A percentile compares a stretch with the other conserved stretches of the same genome.
These are phyloP conservation scores for Ptychobarbus kaznakovi DNA, from an alignment of 2,797 vertebrate species.

Conservation along the genomic window DNA sequence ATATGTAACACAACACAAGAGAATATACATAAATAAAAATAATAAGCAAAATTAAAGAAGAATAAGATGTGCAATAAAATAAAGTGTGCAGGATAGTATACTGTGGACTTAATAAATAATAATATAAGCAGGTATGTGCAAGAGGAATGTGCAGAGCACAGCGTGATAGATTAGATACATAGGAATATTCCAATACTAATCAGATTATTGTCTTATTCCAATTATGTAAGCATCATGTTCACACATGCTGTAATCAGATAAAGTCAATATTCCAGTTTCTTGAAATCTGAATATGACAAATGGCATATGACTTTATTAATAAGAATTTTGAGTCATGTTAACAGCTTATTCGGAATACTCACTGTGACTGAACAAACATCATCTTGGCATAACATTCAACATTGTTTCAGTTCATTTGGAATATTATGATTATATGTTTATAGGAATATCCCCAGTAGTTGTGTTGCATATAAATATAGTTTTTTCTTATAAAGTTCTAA, in stretches of 20 bases:
- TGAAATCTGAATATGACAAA: background rate
- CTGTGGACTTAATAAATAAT: too few relatives aligned
- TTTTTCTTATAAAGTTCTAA: background rate
- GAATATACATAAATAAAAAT: too few relatives aligned
- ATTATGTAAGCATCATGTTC: background rate
- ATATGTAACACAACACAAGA: too few relatives aligned
- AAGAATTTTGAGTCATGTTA: background rate
- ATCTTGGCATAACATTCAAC: background rate
- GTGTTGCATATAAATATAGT: too few relatives aligned
- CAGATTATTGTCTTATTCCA: background rate
- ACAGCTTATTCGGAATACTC: background rate
- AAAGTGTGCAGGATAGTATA: too few relatives aligned
- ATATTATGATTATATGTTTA: background rate
- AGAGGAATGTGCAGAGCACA: background rate
- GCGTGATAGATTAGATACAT: background rate
- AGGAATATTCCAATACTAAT: background rate
- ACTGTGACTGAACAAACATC: background rate
- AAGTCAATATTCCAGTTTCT: slow-evolving; percentile 4
- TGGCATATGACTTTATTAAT: background rate
- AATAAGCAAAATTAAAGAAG: too few relatives aligned
- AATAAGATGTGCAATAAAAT: too few relatives aligned
- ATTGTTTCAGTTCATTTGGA: background rate
- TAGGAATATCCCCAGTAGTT: background rate
- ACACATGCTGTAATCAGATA: background rate
- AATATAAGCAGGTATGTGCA: too few relatives aligned